Evolutionary conservation across 1,140 invertebrate genomes (phyloP).

Genomic region (Homarus americanus): DNA sequence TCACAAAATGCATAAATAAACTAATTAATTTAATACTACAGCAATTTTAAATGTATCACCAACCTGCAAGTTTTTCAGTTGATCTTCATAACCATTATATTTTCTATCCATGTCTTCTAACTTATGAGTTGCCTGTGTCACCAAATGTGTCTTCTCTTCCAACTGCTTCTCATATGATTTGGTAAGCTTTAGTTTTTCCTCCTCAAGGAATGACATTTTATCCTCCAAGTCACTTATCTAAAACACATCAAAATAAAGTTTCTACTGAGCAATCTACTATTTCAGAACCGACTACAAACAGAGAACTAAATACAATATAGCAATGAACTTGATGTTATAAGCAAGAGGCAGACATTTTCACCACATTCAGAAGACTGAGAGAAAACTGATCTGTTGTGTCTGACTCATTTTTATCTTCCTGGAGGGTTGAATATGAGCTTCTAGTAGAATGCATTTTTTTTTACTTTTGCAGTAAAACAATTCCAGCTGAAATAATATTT

Average conservation of each 20-base stretch:
- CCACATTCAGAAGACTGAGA: no score
- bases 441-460: no score
- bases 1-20: background rate
- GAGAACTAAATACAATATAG: no score
- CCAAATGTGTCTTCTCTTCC: constrained; percentile 76
- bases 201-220: constrained; percentile 29
- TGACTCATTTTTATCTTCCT: no score
- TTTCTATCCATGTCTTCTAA: constrained; percentile 73
- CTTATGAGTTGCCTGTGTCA: constrained; percentile 75
- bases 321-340: no score
- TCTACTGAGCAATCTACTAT: background rate
- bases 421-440: no score
- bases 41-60: background rate
- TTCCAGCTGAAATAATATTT: no score
- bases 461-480: no score
- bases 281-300: no score
- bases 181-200: constrained; percentile 13
- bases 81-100: constrained; percentile 64
- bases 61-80: constrained; percentile 68
- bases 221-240: constrained; percentile 38
- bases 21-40: background rate
- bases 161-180: constrained; percentile 74
- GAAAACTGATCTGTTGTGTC: no score
- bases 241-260: background rate
- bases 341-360: no score